These are phyloP conservation scores for Lepisosteus osseus DNA, from an alignment of 2,113 vertebrate species.

Conservation along the genomic window DNA sequence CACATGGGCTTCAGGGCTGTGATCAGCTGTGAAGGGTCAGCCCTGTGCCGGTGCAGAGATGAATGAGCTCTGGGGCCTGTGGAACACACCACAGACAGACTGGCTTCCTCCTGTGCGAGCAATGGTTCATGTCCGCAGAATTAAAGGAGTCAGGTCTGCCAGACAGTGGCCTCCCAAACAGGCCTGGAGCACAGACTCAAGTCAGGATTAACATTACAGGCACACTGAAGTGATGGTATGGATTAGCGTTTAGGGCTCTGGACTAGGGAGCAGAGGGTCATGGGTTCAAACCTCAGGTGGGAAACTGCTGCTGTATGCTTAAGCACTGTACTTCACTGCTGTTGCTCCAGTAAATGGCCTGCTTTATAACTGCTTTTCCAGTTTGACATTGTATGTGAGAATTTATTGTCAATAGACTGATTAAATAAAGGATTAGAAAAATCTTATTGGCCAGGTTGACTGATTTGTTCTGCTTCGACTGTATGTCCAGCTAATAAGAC, in stretches of 20 bases:
- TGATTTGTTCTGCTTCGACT: too few species aligned
- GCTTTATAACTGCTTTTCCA: too few species aligned
- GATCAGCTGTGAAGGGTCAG: constrained; percentile 25
- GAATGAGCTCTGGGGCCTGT: constrained; percentile 41
- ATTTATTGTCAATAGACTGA: too few species aligned
- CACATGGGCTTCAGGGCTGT: constrained; percentile 10
- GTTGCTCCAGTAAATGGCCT: too few species aligned
- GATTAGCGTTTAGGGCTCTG: too few species aligned
- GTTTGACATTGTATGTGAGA: too few species aligned
- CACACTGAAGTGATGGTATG: constrained; percentile 10
- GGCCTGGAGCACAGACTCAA: neutral
- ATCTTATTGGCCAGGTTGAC: too few species aligned
- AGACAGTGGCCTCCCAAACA: constrained; percentile 10
- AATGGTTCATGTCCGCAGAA: constrained; percentile 52
- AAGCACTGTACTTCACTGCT: too few species aligned
- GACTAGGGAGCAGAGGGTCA: too few species aligned
- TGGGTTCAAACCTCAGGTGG: too few species aligned
- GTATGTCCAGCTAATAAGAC: constrained; percentile 43
- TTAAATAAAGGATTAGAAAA: too few species aligned
- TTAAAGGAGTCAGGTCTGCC: constrained; percentile 49
- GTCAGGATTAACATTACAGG: constrained; percentile 25
- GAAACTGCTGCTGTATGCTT: too few species aligned
- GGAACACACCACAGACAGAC: constrained; percentile 44
- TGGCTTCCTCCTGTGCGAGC: constrained; percentile 37
- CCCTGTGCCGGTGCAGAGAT: constrained; percentile 34